Evolutionary conservation across 2,888 invertebrate genomes (phyloP).

Genomic region (Cistogaster globosa): DNA sequence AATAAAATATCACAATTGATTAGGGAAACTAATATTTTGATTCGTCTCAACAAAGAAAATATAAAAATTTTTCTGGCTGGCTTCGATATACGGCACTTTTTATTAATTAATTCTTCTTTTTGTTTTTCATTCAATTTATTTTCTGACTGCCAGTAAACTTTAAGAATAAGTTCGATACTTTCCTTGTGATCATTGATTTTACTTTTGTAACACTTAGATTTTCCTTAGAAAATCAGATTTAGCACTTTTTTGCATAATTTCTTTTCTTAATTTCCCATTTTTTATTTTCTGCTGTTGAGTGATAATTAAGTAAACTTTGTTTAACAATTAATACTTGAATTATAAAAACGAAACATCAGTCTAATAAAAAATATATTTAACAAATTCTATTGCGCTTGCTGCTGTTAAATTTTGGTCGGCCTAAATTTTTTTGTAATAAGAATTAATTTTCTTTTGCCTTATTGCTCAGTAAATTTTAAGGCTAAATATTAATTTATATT

Average conservation of each 20-base stretch:
- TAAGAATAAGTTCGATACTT: constrained; percentile 45
- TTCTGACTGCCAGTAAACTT: constrained; percentile 40
- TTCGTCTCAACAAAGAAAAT: constrained; percentile 40
- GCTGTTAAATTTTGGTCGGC: constrained; percentile 44
- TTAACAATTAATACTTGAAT: constrained; percentile 44
- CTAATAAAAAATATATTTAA: constrained; percentile 53
- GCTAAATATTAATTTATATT: constrained; percentile 39
- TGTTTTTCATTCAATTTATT: not conserved
- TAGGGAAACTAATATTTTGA: constrained; percentile 51
- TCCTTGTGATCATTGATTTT: constrained; percentile 56
- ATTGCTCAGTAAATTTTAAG: constrained; percentile 48
- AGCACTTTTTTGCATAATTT: constrained; percentile 53
- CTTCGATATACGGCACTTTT: constrained; percentile 66
- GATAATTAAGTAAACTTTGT: constrained; percentile 42
- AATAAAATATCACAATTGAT: constrained; percentile 69
- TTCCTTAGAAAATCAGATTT: constrained; percentile 15
- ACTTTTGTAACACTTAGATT: constrained; percentile 38
- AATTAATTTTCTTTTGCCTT: constrained; percentile 57
- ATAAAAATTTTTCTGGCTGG: constrained; percentile 45
- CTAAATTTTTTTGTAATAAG: constrained; percentile 50
- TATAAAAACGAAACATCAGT: constrained; percentile 44
- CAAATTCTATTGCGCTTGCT: constrained; percentile 57
- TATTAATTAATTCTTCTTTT: constrained; percentile 9
- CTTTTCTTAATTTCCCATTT: constrained; percentile 14
- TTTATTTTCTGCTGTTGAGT: constrained; percentile 30